phyloP scores from a whole-genome alignment of 1,140 invertebrate genomes.

The Thereuonema tuberculata region DNA sequence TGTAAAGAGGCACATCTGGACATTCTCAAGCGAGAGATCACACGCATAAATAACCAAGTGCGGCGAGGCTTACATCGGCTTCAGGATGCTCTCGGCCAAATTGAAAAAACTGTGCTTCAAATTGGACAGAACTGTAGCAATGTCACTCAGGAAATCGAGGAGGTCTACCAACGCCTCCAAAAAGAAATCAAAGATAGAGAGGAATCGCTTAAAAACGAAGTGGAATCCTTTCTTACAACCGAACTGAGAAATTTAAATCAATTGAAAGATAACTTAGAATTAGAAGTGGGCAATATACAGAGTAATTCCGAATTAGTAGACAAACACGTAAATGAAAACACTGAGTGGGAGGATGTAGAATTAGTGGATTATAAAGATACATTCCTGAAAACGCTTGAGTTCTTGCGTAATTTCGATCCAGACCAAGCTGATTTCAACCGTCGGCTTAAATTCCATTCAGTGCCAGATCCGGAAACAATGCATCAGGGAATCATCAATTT shows the following conservation, averaged over 20 bases:
- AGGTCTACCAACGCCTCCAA: conserved; percentile 71
- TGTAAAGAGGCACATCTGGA: conserved; percentile 90
- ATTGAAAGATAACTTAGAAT: conserved; percentile 82
- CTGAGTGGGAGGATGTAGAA: conserved; percentile 46
- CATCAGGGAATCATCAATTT: conserved; percentile 69
- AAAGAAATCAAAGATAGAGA: conserved; percentile 87
- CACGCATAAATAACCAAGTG: conserved; percentile 83
- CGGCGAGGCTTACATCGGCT: conserved; percentile 68
- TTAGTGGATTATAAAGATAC: conserved; percentile 88
- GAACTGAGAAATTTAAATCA: conserved; percentile 67
- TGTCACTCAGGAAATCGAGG: conserved; percentile 81
- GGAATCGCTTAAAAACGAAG: conserved; percentile 68
- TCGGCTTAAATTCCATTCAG: conserved; percentile 66
- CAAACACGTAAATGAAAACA: conserved; percentile 71
- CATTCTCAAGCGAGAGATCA: conserved; percentile 82
- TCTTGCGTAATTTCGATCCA: conserved; percentile 83
- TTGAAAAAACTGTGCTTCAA: conserved; percentile 69
- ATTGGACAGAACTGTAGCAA: conserved; percentile 70
- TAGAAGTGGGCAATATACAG: conserved; percentile 80
- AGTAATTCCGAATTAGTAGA: conserved; percentile 95
- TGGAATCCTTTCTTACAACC: conserved; percentile 69
- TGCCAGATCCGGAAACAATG: conserved; percentile 76
- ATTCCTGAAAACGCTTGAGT: conserved; percentile 76
- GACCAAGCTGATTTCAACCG: conserved; percentile 71
- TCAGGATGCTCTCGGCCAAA: conserved; percentile 63